Evolutionary conservation across 2,113 vertebrate genomes (phyloP).

Genomic region (Nibea coibor): DNA sequence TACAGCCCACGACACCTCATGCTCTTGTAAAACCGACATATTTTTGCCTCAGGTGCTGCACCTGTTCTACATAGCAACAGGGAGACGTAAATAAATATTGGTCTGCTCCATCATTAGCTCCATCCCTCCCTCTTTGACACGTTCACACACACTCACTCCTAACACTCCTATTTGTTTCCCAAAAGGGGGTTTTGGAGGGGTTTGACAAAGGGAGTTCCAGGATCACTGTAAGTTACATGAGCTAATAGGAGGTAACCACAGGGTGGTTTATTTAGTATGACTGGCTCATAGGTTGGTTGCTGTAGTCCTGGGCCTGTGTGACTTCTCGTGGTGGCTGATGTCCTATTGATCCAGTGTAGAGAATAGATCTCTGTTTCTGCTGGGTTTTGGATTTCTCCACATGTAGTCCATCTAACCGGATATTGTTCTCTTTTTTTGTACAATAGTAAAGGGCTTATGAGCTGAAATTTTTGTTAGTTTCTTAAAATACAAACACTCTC

Average conservation of each 20-base stretch:
- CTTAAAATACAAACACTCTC: too few relatives aligned
- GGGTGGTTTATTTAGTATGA: conserved; percentile 42
- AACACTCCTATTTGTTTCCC: neutral
- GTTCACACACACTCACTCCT: neutral
- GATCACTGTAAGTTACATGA: conserved; percentile 27
- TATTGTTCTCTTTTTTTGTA: neutral
- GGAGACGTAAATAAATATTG: conserved; percentile 69
- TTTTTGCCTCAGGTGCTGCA: conserved; percentile 79
- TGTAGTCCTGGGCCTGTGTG: conserved; percentile 30
- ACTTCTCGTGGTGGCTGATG: conserved; percentile 35
- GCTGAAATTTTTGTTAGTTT: too few relatives aligned
- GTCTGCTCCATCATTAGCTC: conserved; percentile 37
- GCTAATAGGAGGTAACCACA: neutral
- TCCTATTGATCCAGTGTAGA: conserved; percentile 59
- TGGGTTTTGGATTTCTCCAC: conserved; percentile 6
- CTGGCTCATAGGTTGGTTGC: conserved; percentile 17
- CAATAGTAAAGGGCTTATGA: neutral
- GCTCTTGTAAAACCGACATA: conserved; percentile 65
- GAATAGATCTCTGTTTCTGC: conserved; percentile 26
- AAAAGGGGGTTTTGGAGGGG: conserved; percentile 5
- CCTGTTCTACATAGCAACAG: conserved; percentile 79
- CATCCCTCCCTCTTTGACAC: conserved; percentile 28
- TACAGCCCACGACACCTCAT: conserved; percentile 36
- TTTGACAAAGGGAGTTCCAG: conserved; percentile 6
- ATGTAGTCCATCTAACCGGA: neutral